These are phyloP conservation scores for Gambusia yucatana DNA, from an alignment of 2,797 vertebrate species.

Conservation along the genomic window DNA sequence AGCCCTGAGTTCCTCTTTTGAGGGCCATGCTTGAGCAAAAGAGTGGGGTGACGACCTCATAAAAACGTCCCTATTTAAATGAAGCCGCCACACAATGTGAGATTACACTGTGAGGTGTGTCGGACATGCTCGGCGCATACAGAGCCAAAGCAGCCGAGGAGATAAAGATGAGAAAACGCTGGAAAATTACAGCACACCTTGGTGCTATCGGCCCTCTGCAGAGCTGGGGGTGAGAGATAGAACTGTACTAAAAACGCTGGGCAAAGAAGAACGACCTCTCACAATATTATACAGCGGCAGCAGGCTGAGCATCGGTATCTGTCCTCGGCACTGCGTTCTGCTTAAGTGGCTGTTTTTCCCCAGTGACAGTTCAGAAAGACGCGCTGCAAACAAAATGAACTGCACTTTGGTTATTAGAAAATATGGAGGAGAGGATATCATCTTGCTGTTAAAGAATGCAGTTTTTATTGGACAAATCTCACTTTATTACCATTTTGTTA, in stretches of 20 bases:
- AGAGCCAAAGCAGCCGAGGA: constrained; percentile 44
- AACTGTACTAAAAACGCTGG: constrained; percentile 55
- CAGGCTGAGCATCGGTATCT: constrained; percentile 55
- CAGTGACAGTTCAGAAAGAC: constrained; percentile 45
- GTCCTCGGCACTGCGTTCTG: constrained; percentile 35
- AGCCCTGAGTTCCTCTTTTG: constrained; percentile 23
- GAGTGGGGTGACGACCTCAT: constrained; percentile 61
- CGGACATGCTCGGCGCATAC: constrained; percentile 53
- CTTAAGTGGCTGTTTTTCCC: constrained; percentile 55
- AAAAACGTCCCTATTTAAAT: constrained; percentile 70
- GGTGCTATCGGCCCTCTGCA: constrained; percentile 59
- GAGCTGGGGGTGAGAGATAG: constrained; percentile 73
- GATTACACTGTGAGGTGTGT: constrained; percentile 69
- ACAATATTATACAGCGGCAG: constrained; percentile 49
- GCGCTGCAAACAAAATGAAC: constrained; percentile 23
- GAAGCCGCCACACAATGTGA: constrained; percentile 50
- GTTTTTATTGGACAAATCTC: not conserved
- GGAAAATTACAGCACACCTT: constrained; percentile 65
- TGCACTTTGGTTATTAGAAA: not conserved
- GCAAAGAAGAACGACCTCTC: constrained; percentile 67
- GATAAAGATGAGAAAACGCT: constrained; percentile 74
- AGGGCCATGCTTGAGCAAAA: constrained; percentile 31
- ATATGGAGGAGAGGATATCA: not conserved
- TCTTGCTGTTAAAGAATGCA: not conserved
- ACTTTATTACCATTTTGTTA: not conserved